Evolutionary conservation across 1,140 invertebrate species (phyloP).

Genomic region (Ips nitidus): DNA sequence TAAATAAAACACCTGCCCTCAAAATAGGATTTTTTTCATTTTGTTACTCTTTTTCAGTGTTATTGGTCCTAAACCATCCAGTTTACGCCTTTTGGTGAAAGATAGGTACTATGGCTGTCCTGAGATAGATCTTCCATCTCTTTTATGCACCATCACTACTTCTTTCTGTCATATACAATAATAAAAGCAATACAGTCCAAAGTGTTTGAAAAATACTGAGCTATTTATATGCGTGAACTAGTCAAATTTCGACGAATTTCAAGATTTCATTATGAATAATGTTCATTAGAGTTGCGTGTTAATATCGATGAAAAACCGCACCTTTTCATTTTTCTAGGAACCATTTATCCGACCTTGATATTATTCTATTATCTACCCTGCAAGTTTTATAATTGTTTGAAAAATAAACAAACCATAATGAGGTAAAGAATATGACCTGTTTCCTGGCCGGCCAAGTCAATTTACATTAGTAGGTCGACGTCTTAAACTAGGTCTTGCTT

Average conservation of each 20-base stretch:
- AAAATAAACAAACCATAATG: too few relatives aligned
- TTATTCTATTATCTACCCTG: background rate
- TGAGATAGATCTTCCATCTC: background rate
- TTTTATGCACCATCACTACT: background rate
- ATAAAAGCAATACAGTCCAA: background rate
- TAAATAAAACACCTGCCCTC: too few relatives aligned
- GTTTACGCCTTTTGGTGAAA: too few relatives aligned
- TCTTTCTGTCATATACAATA: background rate
- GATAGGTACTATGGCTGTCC: too few relatives aligned
- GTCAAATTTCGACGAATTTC: background rate
- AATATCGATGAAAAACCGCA: background rate
- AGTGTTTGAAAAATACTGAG: background rate
- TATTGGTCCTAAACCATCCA: too few relatives aligned
- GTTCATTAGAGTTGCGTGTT: too few relatives aligned
- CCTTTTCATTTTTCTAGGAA: background rate
- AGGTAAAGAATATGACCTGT: background rate
- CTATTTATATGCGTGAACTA: background rate
- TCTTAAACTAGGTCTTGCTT: too few relatives aligned
- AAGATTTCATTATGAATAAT: background rate
- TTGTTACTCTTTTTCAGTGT: too few relatives aligned
- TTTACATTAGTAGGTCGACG: too few relatives aligned
- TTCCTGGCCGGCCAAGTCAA: background rate
- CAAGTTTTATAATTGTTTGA: background rate
- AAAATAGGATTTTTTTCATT: too few relatives aligned
- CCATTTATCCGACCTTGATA: background rate